Evolutionary conservation across 2,888 invertebrate genomes (phyloP).

Genomic region (Synergus japonicus): DNA sequence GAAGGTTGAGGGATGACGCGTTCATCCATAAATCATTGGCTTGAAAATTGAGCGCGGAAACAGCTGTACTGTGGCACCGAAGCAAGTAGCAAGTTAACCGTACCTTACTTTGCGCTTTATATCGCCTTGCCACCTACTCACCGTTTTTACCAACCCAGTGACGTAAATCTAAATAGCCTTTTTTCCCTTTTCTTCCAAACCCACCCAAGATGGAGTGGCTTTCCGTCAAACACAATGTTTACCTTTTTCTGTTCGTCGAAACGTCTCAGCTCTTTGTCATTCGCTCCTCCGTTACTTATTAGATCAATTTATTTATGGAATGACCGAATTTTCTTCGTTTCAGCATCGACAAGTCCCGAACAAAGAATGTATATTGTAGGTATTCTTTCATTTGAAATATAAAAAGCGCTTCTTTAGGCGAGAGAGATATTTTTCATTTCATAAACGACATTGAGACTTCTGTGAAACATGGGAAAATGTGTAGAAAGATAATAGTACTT

Average conservation of each 20-base stretch:
- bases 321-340: neutral
- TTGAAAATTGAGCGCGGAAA: constrained; percentile 50
- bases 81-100: neutral
- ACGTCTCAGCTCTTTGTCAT: neutral
- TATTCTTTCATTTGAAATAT: neutral
- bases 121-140: constrained; percentile 4
- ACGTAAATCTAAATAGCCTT: constrained; percentile 12
- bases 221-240: constrained; percentile 14
- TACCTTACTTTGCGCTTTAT: constrained; percentile 30
- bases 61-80: constrained; percentile 43
- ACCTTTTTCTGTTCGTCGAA: neutral
- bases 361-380: neutral
- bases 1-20: constrained; percentile 45
- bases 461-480: too few species aligned
- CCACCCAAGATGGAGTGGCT: neutral
- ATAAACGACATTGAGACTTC: neutral
- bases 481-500: neutral
- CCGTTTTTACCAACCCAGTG: neutral
- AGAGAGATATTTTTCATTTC: neutral
- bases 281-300: neutral
- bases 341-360: neutral
- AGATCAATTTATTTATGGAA: constrained; percentile 10
- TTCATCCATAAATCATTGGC: constrained; percentile 52
- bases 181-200: constrained; percentile 4
- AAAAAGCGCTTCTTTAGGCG: neutral